Evolutionary conservation across 2,113 vertebrate genomes (phyloP), one percentile per base, ranked within the genome.

Genomic region (Xyliphius kryptos): DNA sequence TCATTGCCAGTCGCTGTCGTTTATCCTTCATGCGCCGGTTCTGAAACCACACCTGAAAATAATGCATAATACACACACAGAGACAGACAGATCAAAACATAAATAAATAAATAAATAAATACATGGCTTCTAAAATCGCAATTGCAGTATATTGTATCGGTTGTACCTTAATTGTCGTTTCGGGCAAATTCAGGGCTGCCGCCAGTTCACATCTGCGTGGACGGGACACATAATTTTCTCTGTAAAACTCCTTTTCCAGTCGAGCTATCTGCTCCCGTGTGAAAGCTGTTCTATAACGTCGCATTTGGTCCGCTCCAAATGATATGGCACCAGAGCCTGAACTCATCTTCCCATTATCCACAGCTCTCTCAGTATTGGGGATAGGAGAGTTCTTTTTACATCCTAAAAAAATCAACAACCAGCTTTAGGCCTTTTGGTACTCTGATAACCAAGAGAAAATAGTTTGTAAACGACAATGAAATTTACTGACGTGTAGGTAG

Each of bases 1-100:
- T 95, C 95, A 98, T 96, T 52, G 95, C 95, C 74, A 99, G 82
- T 17, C 96, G 90, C 82, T 97, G 95, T 36, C 95, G 76, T 72
- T 98, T 99, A 86, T 99, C 96, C 81, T 99, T 99, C 96, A 99
- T 98, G 75, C 96, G 83, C 59, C 96, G 90, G 85, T 99, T 99
- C 87, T 99, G 95, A 85, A 98, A 99, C 96, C 96, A 99, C 65
- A 99, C 95, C 96, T 99, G 84, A 26, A 16, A 59, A 66, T 50
- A 49, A 49, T 16, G 66, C 17, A 51, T 32, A 11, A 26, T 38
- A 2, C 13, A 61, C 11, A 9, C 36, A 26, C 16, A 21, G 2
- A 9, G 5, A 14, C 10, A 5, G 2, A n/a, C 10, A 32, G 26
- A 32, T 32, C 4, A 32, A 32, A 32, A 32, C 4, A 32, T 32